These are phyloP conservation scores for Furcula furcula DNA, from an alignment of 2,888 invertebrate genomes.

Conservation along the genomic window DNA sequence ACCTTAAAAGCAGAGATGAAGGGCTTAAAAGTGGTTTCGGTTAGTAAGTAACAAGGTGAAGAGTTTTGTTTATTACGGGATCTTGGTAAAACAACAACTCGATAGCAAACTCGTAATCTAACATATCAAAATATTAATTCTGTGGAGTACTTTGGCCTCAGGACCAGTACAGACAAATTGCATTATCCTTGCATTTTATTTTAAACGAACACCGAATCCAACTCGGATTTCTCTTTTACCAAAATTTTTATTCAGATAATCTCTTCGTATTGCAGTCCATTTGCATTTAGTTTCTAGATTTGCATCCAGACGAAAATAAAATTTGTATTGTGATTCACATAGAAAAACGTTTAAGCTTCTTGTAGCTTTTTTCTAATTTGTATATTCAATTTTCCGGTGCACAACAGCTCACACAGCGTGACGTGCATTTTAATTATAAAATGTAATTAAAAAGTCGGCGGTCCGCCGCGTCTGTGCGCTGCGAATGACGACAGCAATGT, in stretches of 20 bases:
- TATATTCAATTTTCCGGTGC: slow-evolving; percentile 37
- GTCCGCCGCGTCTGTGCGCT: slow-evolving; percentile 33
- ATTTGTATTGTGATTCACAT: slow-evolving; percentile 21
- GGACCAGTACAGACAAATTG: too few species aligned
- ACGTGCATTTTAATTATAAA: slow-evolving; percentile 55
- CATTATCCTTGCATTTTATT: too few species aligned
- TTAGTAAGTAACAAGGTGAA: too few species aligned
- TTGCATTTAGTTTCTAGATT: neutral
- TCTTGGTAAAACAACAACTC: too few species aligned
- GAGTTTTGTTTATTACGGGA: too few species aligned
- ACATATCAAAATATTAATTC: too few species aligned
- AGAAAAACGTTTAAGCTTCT: slow-evolving; percentile 17
- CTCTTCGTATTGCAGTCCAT: neutral
- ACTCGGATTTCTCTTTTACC: too few species aligned
- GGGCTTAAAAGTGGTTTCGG: too few species aligned
- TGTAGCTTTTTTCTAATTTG: slow-evolving; percentile 28
- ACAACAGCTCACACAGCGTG: slow-evolving; percentile 32
- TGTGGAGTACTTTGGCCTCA: too few species aligned
- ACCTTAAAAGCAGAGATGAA: too few species aligned
- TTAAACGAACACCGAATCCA: too few species aligned
- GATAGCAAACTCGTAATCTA: too few species aligned
- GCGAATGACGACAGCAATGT: slow-evolving; percentile 47
- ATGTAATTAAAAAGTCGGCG: slow-evolving; percentile 51
- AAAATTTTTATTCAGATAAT: neutral
- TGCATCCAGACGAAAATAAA: slow-evolving; percentile 18